A percentile compares a stretch with the other conserved stretches of the same genome.
These are phyloP conservation scores for Dipodomys spectabilis DNA, from an alignment of 2,113 vertebrate genomes.

Conservation along the genomic window DNA sequence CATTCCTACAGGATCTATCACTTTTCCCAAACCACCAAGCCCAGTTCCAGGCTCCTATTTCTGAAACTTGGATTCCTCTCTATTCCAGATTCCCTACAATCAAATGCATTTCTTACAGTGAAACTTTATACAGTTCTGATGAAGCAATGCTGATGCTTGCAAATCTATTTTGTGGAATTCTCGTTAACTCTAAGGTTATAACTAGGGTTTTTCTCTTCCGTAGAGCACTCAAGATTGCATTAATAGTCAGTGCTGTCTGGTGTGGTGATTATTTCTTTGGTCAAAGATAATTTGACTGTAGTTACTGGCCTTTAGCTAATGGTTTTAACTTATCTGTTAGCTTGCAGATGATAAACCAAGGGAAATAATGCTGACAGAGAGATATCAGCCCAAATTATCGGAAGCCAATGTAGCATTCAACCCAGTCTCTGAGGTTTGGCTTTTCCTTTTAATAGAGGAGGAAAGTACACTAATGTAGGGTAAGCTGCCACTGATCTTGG, in stretches of 20 bases:
- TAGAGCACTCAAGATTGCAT: neutral
- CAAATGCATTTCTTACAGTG: too few relatives aligned
- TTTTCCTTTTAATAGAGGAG: conserved; percentile 48
- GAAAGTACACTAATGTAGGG: conserved; percentile 22
- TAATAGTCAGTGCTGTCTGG: conserved; percentile 18
- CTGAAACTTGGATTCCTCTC: neutral
- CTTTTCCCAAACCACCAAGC: neutral
- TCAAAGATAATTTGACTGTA: conserved; percentile 70
- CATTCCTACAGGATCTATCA: neutral
- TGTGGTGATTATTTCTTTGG: conserved; percentile 29
- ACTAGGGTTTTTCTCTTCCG: neutral
- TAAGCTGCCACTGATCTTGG: conserved; percentile 68
- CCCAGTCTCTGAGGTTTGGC: conserved; percentile 42
- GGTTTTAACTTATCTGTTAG: conserved; percentile 64
- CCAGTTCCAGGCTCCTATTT: neutral
- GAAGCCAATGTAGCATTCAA: conserved; percentile 25
- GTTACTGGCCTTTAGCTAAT: conserved; percentile 69
- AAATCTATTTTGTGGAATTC: neutral
- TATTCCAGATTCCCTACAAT: neutral
- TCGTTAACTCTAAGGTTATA: neutral
- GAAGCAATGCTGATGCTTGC: neutral
- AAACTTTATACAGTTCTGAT: neutral
- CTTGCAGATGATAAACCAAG: conserved; percentile 63
- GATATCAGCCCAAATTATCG: conserved; percentile 46
- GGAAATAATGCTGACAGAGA: conserved; percentile 71